Conservation (phyloP, 2,113 vertebrate species). For the Zapornia atra region DNA sequence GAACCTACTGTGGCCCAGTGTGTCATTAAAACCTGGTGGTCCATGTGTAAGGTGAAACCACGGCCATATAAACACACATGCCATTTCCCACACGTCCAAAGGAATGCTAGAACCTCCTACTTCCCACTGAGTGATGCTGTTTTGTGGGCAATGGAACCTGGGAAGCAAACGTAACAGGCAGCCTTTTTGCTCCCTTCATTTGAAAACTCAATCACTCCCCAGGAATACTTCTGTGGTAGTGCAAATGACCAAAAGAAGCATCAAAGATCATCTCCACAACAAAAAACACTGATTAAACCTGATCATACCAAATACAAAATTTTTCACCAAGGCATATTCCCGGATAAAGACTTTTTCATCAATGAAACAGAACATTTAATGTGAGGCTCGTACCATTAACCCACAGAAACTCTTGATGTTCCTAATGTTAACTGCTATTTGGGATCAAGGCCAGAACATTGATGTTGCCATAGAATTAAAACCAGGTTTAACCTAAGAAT, state of each 20-base stretch:
- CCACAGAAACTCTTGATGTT: background rate
- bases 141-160: slow-evolving; percentile 43
- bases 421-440: background rate
- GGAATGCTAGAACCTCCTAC: slow-evolving; percentile 60
- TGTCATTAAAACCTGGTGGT: slow-evolving; percentile 77
- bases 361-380: background rate
- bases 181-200: slow-evolving; percentile 16
- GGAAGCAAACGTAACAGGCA: slow-evolving; percentile 41
- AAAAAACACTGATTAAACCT: background rate
- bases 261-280: background rate
- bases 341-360: background rate
- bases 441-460: background rate
- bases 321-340: background rate
- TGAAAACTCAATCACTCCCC: background rate
- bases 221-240: background rate
- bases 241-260: slow-evolving; percentile 13
- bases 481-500: background rate
- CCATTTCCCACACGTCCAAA: slow-evolving; percentile 67
- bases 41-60: slow-evolving; percentile 76
- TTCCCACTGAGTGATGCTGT: slow-evolving; percentile 52
- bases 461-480: background rate
- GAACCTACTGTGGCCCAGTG: slow-evolving; percentile 68
- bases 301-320: background rate
- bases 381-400: background rate
- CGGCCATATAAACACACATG: slow-evolving; percentile 70